Base-by-base conservation (phyloP, 2,888 invertebrate genomes). In the Tipula helvola region DNA sequence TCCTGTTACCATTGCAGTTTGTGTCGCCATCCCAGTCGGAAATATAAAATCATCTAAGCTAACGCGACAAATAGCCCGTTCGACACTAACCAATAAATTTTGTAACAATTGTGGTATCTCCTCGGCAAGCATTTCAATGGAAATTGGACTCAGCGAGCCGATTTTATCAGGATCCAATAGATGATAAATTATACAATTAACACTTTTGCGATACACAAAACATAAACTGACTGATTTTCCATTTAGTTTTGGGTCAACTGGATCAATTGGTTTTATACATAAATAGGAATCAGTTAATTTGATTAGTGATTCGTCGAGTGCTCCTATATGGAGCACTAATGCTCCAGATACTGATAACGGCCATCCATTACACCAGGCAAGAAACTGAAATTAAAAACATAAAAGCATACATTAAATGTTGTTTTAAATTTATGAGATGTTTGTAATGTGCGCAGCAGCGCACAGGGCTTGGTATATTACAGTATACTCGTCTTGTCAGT, bases 61-160 rank as follows among this genome's bases (percentile, higher is more conserved):
- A 88, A 95, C 93, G 87, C 95, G 92, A 89, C 94, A 94, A 89
- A 95, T 94, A 88, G 94, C 94, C 87, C 94, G 93, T 90, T 95
- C 95, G 86, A 95, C 94, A 87, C 94, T 94, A 86, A 95, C 93
- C 86, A 95, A 92, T 87, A 95, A 92, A 89, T 93, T 94, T 89
- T 94, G 94, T 88, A 95, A 92, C 88, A 95, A 92, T 88, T 94
- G 93, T 85, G 94, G 94, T 88, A 95, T 90, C 88, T 94, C 93
- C 88, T 92, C 92, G 87, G 90, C 89, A 89, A 90, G 88, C 89
- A 91, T 91, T 89, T 92, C 91, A 88, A 91, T 90, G 88, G 90
- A 89, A 88, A 91, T 89, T 89, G 90, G 89, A 89, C 90, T 91
- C 88, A 91, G 89, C 87, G 89, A 87, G 87, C 88, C 87, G 28